Base-by-base conservation (phyloP, 2,888 invertebrate genomes). In the Syritta pipiens region DNA sequence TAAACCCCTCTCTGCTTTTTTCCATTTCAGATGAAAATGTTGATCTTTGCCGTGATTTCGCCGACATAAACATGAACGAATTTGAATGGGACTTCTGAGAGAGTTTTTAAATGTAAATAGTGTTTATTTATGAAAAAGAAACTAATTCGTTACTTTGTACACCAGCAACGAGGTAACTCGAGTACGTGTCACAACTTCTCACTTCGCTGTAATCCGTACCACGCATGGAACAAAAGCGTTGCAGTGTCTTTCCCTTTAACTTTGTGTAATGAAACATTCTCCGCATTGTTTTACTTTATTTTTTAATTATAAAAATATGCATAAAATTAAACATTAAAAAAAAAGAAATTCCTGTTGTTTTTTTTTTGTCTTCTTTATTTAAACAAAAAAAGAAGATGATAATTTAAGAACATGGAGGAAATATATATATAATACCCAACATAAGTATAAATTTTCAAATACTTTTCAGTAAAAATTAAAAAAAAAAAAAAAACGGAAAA, bases 41-140 rank as follows among this genome's bases (percentile, higher is more conserved):
- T 63, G 82, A 71, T 22, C 44, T 85, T 17, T 83, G 85, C 62
- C 82, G 67, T 48, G 85, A 85, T n/a, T 79, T 86, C 49, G 84
- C 79, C 40, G 85, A 84, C n/a, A 79, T 86, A 53, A 84, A 82
- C 32, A 79, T 86, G 63, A 81, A 83, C 28, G 82, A 81, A 48
- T 83, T 83, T 30, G 84, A 84, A 67, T 86, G 85, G 85, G 84
- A 84, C 57, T 86, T 83, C 67, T 83, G 71, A 68, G 4, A 14
- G 6, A 10, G 4, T 17, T 7, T 19, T 5, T n/a, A 24, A 35
- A 28, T 37, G 20, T 20, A 46, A 10, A 24, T 55, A 24, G 30
- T 9, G 40, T 32, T 49, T 49, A 40, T 60, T 71, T 57, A 37
- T 63, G 30, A 19, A 24, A 32, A 44, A n/a, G 30, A 55, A 22